Base-by-base conservation (phyloP, 2,888 invertebrate species). In the Drosophila formosana region DNA sequence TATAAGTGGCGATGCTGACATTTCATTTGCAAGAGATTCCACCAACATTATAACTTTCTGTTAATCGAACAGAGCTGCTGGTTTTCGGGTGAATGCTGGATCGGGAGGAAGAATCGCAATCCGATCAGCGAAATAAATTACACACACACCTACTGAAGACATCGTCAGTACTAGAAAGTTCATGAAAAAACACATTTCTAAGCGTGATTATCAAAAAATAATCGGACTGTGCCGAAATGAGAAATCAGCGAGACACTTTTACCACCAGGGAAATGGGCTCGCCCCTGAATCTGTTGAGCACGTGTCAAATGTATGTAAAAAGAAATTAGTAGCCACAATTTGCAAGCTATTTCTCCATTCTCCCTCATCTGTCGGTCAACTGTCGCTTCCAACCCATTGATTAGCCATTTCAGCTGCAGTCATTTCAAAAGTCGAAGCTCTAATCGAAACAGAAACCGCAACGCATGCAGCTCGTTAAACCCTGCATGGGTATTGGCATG, bases 401-500 rank as follows among this genome's bases (percentile, higher is more conserved):
- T 60, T 60, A 47, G 55, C 46, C 51, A 46, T 37, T 37, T 30
- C 30, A 30, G 30, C 30, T 39, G 53, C 30, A 50, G 26, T 32
- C 37, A 26, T 55, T 51, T 28, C 45, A 41, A 55, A 26, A 43
- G 34, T 51, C 34, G 39, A 18, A 13, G 7, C 39, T 39, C 39
- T 39, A 39, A 39, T 39, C 39, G 53, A 52, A 30, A 4, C 18
- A 34, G 61, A 52, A 60, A 46, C 72, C 66, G 37, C 77, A 70
- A 11, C 23, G 26, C 25, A 30, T 45, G 7, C 45, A 47, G 57
- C 56, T 73, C 57, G 73, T 73, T 72, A 74, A 73, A 37, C 23
- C 1, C 49, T n/a, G 50, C 57, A 4, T 28, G 28, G 5, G 28
- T 28, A 28, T 28, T 28, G 51, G 43, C 51, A 37, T 30, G 30